Evolutionary conservation across 1,140 invertebrate species (phyloP).

Genomic region (Drosophila sturtevanti): DNA sequence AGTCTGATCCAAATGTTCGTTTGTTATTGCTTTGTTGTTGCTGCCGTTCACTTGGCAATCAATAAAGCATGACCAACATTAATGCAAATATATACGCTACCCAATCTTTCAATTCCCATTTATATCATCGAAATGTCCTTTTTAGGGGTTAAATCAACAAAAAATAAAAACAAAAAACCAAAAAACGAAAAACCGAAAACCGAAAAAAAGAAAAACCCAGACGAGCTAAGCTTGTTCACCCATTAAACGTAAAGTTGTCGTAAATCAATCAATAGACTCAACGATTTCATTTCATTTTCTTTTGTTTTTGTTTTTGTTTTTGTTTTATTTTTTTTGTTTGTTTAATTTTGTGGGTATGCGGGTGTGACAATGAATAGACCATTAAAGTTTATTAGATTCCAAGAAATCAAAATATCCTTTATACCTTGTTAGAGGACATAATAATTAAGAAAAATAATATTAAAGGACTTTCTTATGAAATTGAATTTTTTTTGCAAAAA

Average conservation of each 20-base stretch:
- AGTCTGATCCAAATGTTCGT: constrained; percentile 3
- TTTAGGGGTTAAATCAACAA: constrained; percentile 21
- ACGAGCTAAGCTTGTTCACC: not conserved
- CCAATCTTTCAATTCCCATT: not conserved
- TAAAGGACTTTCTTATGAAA: too few species aligned
- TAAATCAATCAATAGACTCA: constrained; percentile 67
- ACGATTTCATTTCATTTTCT: constrained; percentile 19
- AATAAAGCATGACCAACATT: constrained; percentile 71
- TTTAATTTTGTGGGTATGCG: constrained; percentile 42
- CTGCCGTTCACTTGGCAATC: constrained; percentile 42
- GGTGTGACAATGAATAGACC: constrained; percentile 24
- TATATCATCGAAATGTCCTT: constrained; percentile 39
- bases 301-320: constrained; percentile 31
- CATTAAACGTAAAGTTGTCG: constrained; percentile 39
- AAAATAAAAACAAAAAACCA: constrained; percentile 28
- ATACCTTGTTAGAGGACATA: not conserved
- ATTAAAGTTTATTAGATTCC: too few species aligned
- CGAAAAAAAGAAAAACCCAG: constrained; percentile 20
- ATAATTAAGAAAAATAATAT: not conserved
- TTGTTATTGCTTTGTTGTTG: not conserved
- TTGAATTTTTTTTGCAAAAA: too few species aligned
- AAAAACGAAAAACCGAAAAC: constrained; percentile 17
- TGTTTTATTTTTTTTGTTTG: not conserved
- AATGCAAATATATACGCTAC: constrained; percentile 54
- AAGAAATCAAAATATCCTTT: constrained; percentile 9